These are phyloP conservation scores for Falcunculus frontatus DNA, from an alignment of 2,113 vertebrate genomes.

Conservation along the genomic window DNA sequence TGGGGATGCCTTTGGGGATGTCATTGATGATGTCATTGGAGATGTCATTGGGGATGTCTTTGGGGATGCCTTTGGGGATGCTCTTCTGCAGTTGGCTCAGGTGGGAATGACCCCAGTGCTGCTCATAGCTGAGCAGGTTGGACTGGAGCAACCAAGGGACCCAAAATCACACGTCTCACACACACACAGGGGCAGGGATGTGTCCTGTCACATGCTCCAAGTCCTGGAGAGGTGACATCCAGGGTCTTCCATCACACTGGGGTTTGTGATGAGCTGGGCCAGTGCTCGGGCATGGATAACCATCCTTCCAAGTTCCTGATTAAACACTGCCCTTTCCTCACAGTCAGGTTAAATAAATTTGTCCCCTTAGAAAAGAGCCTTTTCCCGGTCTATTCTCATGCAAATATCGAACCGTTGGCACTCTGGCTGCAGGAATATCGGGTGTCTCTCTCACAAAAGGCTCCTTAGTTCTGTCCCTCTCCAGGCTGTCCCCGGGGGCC, in stretches of 20 bases:
- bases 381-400: not conserved
- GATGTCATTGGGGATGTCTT: too few relatives aligned
- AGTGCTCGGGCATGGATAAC: rapidly evolving
- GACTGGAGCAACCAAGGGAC: not conserved
- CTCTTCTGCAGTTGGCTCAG: rapidly evolving
- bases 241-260: rapidly evolving
- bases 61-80: not conserved
- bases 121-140: not conserved
- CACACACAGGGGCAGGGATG: rapidly evolving
- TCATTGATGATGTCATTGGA: too few relatives aligned
- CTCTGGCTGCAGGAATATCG: not conserved
- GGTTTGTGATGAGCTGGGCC: not conserved
- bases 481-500: rapidly evolving
- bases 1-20: too few relatives aligned
- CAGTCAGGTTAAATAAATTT: not conserved
- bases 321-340: not conserved
- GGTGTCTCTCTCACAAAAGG: not conserved
- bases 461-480: rapidly evolving
- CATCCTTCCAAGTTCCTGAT: not conserved
- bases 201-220: not conserved
- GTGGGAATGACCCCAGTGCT: not conserved
- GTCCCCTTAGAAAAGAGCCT: not conserved
- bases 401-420: not conserved
- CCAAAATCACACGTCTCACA: rapidly evolving
- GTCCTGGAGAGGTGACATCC: not conserved